Base-by-base conservation (phyloP, 2,797 vertebrate genomes). In the Sylvia borin region DNA sequence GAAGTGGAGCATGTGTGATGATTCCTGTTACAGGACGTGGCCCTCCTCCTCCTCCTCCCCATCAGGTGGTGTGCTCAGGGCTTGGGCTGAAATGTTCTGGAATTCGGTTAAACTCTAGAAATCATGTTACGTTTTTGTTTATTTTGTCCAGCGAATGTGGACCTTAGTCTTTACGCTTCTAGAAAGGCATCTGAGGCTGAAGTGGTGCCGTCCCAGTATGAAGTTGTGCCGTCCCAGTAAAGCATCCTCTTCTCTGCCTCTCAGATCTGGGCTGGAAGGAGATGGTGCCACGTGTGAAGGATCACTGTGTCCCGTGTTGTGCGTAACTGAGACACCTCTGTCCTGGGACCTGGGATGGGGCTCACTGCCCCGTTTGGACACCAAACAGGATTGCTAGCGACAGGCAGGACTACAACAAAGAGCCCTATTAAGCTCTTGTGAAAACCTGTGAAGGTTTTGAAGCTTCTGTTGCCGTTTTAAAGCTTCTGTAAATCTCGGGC, bases 1-100 rank as follows among this genome's bases (percentile, higher is more conserved):
- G 97, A 97, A 97, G 97, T 95, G 91, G 94, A 97, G 97, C 93
- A 92, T 18, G 10, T 64, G 40, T 94, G 92, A 95, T 94, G 91
- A 97, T 94, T 95, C 97, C 96, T 88, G 72, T 95, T 77, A 95
- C 92, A 89, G 95, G 88, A 95, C 24, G 6, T 81, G 88, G 89
- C 83, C 86, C 86, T 96, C 92, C 73, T 89, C 88, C 65, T 55
- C 40, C 45, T 57, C 57, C 24, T 26, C 17, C 58, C 38, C 53
- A 18, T 78, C 95, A 88, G 85, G 82, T 70, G 74, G 27, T 88
- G 66, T 88, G 84, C 93, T 95, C 87, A 42, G 36, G 66, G 64
- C 92, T 92, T 95, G 65, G 87, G 74, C 54, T 90, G 68, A 90
- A 87, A 75, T 38, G 11, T 20, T 10, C 24, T 61, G 92, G 88